phyloP scores from a whole-genome alignment of 1,140 invertebrate species.

The Cryptotermes secundus region DNA sequence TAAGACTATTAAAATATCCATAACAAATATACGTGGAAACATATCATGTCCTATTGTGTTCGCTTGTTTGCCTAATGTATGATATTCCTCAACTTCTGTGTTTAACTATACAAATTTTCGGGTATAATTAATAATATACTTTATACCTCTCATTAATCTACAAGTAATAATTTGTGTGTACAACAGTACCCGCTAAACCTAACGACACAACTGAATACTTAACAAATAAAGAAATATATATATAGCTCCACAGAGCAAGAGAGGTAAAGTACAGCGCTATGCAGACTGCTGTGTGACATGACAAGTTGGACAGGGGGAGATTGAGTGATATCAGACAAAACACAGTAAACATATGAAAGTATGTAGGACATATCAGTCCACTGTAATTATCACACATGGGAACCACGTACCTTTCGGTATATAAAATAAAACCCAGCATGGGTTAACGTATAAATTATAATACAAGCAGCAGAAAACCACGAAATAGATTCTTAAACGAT shows the following conservation, averaged over 20 bases:
- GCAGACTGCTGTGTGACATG: not conserved
- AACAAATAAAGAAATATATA: not conserved
- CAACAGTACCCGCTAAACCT: not conserved
- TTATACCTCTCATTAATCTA: not conserved
- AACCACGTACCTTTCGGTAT: not conserved
- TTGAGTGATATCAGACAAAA: not conserved
- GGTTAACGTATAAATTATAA: no score
- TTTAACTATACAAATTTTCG: not conserved
- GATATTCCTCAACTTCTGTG: not conserved
- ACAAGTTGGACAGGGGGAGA: not conserved
- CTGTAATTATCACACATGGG: conserved; percentile 16
- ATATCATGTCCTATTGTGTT: no score
- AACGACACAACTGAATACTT: not conserved
- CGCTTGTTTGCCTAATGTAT: not conserved
- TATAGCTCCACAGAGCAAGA: not conserved
- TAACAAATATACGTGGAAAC: no score
- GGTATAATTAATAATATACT: not conserved
- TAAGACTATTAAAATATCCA: no score
- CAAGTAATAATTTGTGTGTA: not conserved
- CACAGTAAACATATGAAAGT: not conserved
- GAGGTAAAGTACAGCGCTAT: not conserved
- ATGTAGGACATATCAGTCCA: not conserved
- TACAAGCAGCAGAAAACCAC: no score
- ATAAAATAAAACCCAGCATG: no score
- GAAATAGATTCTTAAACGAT: no score